These are phyloP conservation scores for Heliocidaris tuberculata DNA, from an alignment of 35 echinoderm and acorn worm genomes.

Conservation along the genomic window DNA sequence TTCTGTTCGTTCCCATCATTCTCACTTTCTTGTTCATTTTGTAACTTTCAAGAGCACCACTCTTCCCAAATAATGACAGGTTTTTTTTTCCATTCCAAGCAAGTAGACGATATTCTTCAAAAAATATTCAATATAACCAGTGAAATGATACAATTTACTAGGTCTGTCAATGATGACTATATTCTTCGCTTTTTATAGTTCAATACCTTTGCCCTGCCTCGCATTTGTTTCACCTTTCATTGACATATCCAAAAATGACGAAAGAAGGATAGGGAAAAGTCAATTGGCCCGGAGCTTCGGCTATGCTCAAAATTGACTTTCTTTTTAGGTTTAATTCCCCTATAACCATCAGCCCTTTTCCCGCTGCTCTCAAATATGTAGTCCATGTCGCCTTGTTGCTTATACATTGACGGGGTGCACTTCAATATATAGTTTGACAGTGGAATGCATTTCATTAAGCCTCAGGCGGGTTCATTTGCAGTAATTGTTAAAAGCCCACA, in stretches of 20 bases:
- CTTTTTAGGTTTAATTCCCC: neutral
- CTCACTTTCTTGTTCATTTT: too few relatives aligned
- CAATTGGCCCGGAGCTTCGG: neutral
- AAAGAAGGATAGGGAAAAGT: neutral
- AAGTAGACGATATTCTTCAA: too few relatives aligned
- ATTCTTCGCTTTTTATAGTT: neutral
- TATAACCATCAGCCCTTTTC: neutral
- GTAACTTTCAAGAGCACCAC: too few relatives aligned
- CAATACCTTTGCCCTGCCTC: neutral
- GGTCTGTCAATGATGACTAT: neutral
- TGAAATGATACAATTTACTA: neutral
- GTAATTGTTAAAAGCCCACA: slow-evolving; percentile 11
- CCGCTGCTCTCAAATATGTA: neutral
- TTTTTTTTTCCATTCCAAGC: too few relatives aligned
- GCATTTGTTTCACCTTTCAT: neutral
- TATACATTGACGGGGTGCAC: neutral
- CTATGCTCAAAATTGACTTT: neutral
- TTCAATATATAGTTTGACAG: neutral
- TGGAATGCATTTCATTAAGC: neutral
- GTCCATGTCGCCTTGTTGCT: neutral
- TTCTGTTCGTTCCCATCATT: too few relatives aligned
- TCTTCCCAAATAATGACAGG: too few relatives aligned
- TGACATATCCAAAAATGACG: neutral
- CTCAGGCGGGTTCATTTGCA: neutral
- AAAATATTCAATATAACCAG: too few relatives aligned